A percentile compares a stretch with the other conserved stretches of the same genome.
Evolutionary conservation across 2,888 invertebrate species (phyloP).

Genomic region (Agrotis clavis): DNA sequence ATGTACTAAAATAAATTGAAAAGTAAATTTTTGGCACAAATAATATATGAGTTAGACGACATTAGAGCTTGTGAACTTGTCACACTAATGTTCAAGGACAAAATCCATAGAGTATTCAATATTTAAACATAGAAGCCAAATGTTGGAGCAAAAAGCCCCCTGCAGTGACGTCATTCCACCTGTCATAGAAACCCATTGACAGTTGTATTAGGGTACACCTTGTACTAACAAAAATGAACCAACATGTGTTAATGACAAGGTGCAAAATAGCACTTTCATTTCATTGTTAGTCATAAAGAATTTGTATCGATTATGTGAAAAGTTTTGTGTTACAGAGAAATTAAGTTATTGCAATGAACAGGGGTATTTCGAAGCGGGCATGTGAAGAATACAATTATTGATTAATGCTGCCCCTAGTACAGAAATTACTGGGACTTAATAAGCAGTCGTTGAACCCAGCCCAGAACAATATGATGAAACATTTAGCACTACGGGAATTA

Average conservation of each 20-base stretch:
- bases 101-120: background rate
- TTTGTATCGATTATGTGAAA: constrained; percentile 36
- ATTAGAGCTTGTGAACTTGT: background rate
- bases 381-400: constrained; percentile 43
- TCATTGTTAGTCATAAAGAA: constrained; percentile 13
- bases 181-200: constrained; percentile 47
- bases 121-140: constrained; percentile 3
- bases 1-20: background rate
- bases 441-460: constrained; percentile 39
- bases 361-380: constrained; percentile 8
- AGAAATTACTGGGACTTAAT: constrained; percentile 25
- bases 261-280: constrained; percentile 38
- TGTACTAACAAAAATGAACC: constrained; percentile 38
- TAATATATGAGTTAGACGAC: background rate
- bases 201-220: constrained; percentile 22
- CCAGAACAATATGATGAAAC: constrained; percentile 33
- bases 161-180: constrained; percentile 51
- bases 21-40: background rate
- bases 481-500: constrained; percentile 50
- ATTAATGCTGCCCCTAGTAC: constrained; percentile 33
- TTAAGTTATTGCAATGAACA: background rate
- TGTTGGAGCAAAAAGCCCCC: background rate
- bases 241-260: constrained; percentile 29
- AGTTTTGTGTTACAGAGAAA: constrained; percentile 20
- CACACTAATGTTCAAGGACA: background rate